Evolutionary conservation across 2,797 vertebrate species (phyloP).

Genomic region (Meriones psammophilus): DNA sequence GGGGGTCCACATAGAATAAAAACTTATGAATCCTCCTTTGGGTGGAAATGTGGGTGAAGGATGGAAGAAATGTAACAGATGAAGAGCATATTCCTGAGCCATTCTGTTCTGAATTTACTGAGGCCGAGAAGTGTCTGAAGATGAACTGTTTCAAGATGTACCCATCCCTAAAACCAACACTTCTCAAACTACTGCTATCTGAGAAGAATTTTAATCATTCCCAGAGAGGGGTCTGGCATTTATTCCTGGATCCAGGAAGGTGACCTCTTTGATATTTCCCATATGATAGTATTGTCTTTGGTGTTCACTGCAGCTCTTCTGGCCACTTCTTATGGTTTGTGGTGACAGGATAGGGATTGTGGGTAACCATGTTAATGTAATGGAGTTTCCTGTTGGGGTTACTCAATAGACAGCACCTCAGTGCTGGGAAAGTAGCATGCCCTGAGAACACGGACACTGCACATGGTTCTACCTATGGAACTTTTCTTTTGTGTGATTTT

Average conservation of each 20-base stretch:
- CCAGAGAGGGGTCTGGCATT: conserved; percentile 11
- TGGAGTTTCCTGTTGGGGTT: not conserved
- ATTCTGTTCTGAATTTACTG: not conserved
- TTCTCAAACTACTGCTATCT: not conserved
- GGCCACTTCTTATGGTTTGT: not conserved
- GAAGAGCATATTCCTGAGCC: not conserved
- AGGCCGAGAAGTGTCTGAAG: not conserved
- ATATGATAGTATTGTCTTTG: not conserved
- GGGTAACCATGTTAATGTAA: not conserved
- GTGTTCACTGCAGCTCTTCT: not conserved
- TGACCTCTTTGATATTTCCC: not conserved
- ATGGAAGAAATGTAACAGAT: not conserved
- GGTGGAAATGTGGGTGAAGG: not conserved
- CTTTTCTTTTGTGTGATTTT: not conserved
- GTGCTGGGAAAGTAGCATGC: not conserved
- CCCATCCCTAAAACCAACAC: not conserved
- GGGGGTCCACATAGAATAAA: not conserved
- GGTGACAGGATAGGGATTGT: not conserved
- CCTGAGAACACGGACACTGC: not conserved
- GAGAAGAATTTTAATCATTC: conserved; percentile 11
- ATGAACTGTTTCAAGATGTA: not conserved
- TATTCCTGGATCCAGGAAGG: not conserved
- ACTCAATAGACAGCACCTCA: no score
- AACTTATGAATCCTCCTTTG: not conserved
- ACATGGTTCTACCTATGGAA: not conserved